phyloP scores from a whole-genome alignment of 2,888 invertebrate species.

The Ennomos erosarius region DNA sequence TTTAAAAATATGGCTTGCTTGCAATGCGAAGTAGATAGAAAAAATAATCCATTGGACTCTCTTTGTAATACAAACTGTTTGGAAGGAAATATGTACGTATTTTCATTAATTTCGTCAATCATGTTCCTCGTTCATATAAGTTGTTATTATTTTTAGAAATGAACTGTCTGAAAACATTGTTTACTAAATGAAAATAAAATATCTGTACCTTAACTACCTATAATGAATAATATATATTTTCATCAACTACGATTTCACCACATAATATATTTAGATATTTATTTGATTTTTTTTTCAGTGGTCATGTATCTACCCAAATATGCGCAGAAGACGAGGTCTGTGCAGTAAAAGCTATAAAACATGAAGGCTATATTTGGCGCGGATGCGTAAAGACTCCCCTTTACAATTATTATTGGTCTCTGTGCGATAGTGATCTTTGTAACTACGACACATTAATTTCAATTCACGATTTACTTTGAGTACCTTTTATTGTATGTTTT shows the following conservation, averaged over 20 bases:
- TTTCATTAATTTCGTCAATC: not conserved
- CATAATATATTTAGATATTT: too few relatives aligned
- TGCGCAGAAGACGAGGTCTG: conserved; percentile 68
- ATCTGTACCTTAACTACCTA: too few relatives aligned
- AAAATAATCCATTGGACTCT: conserved; percentile 40
- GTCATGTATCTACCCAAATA: conserved; percentile 52
- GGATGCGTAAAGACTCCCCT: conserved; percentile 65
- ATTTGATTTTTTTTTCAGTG: conserved; percentile 55
- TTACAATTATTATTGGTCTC: conserved; percentile 69
- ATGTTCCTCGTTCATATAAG: too few relatives aligned
- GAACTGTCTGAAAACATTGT: too few relatives aligned
- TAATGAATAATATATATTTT: too few relatives aligned
- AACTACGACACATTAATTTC: conserved; percentile 60
- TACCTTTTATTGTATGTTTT: conserved; percentile 14
- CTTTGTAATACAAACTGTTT: conserved; percentile 60
- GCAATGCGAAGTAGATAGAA: conserved; percentile 65
- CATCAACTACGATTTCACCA: not conserved
- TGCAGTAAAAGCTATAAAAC: conserved; percentile 60
- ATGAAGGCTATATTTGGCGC: conserved; percentile 68
- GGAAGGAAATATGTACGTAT: conserved; percentile 69
- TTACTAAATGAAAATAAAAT: too few relatives aligned
- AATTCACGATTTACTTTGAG: conserved; percentile 53
- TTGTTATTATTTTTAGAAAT: too few relatives aligned
- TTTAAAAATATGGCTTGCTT: conserved; percentile 70
- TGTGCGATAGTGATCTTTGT: conserved; percentile 66